Conservation (phyloP, 2,888 invertebrate species). For the Drosophila longiperda region DNA sequence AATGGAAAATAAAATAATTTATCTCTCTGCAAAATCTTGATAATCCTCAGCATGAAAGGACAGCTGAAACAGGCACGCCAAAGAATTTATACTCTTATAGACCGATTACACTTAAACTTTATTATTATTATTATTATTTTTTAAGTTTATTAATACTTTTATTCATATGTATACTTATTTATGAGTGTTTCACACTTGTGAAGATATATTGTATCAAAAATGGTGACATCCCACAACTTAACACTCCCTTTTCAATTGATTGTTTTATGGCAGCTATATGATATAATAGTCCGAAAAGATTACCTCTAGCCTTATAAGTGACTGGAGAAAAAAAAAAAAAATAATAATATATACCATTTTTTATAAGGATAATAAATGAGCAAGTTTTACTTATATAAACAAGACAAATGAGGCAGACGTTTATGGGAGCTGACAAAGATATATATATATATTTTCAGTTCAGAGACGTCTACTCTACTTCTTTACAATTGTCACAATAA, state of each 20-base stretch:
- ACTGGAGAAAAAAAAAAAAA: background rate
- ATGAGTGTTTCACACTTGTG: background rate
- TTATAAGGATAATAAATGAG: background rate
- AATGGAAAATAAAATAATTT: background rate
- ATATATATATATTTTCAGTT: background rate
- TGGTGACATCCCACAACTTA: background rate
- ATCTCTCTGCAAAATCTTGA: background rate
- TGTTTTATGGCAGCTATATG: background rate
- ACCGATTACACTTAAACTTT: background rate
- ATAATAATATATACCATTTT: background rate
- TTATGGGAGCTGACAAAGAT: background rate
- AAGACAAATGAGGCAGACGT: background rate
- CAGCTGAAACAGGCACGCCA: background rate
- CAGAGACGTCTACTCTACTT: too few relatives aligned
- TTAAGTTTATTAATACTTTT: background rate
- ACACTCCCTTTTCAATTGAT: background rate
- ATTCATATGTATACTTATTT: background rate
- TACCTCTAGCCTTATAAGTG: background rate
- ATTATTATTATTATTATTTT: background rate
- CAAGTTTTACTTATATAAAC: background rate
- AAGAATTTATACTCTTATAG: background rate
- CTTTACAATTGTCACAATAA: background rate
- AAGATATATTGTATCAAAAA: background rate
- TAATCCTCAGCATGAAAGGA: background rate
- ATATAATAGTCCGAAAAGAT: background rate